Base-by-base conservation (phyloP, 2,888 invertebrate species). In the Sesia bembeciformis region DNA sequence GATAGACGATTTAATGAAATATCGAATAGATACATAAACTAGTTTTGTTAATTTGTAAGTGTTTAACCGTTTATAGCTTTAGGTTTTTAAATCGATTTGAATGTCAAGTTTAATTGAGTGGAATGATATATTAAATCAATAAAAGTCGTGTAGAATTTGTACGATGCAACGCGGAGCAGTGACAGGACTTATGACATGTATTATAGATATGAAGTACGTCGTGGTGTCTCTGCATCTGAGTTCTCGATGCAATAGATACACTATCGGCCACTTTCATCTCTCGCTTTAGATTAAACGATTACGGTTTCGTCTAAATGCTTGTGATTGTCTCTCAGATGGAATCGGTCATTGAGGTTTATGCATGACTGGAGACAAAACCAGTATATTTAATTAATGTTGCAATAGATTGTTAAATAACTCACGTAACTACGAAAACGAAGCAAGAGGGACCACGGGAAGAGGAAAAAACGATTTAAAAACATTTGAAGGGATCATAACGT, bases 211-310 rank as follows among this genome's bases (percentile, higher is more conserved):
- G 23, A 23, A 23, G 23, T 23, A 23, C 23, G 52, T 40, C 49
- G 41, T 39, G 58, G 61, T 51, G 64, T 66, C 56, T 66, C 68
- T 64, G 67, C 65, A 64, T 65, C 62, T 65, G 62, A 54, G 60
- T 58, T 65, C 64, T 62, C 63, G 72, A 75, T 73, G 62, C 61
- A 58, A 59, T 52, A 62, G 70, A 73, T 71, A 74, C 63, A 65
- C 68, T 87, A 88, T 89, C 88, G 70, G 63, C 62, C 65, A 85
- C 88, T 89, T 89, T 89, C 88, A 89, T 89, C 89, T 86, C 66
- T 74, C 68, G 72, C 67, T 74, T 75, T 72, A 79, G 85, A 87
- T 88, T 81, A 80, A 79, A 78, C 76, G 87, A 87, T 88, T 84
- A 81, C 71, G 70, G 80, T 81, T 84, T 75, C 77, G 70, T 84